Conservation (phyloP, 1,140 invertebrate species). For the Drosophila repletoides region DNA sequence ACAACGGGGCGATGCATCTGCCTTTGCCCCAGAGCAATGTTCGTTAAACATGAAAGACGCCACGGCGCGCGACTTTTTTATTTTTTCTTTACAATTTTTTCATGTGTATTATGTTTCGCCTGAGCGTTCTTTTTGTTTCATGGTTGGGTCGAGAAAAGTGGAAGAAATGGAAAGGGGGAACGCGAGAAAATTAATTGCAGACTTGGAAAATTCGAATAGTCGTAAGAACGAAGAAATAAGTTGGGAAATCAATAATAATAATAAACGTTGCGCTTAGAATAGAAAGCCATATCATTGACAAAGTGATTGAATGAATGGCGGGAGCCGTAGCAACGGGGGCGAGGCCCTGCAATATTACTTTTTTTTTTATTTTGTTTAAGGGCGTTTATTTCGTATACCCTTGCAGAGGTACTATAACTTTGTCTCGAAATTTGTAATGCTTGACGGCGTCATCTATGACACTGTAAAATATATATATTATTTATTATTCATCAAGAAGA, state of each 20-base stretch:
- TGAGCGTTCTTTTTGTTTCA: constrained; percentile 23
- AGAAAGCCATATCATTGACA: constrained; percentile 69
- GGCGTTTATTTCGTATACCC: neutral
- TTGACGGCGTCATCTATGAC: too few relatives aligned
- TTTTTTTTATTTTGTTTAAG: neutral
- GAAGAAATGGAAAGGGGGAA: neutral
- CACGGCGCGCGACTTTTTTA: constrained; percentile 40
- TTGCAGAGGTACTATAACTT: too few relatives aligned
- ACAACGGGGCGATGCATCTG: constrained; percentile 18
- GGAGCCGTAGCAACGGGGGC: constrained; percentile 3
- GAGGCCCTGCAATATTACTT: neutral
- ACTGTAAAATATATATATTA: too few relatives aligned
- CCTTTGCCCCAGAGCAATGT: constrained; percentile 56
- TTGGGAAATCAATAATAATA: constrained; percentile 80
- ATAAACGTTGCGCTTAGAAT: constrained; percentile 59
- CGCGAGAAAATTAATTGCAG: constrained; percentile 76
- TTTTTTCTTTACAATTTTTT: too few relatives aligned
- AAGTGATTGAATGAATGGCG: constrained; percentile 78
- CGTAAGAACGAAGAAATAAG: constrained; percentile 57
- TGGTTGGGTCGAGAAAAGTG: neutral
- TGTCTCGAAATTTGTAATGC: too few relatives aligned
- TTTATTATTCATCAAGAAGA: too few relatives aligned
- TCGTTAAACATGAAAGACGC: constrained; percentile 40
- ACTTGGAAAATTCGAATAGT: constrained; percentile 31
- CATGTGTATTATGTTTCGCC: neutral